Percentiles rank a stretch among this genome's conserved stretches.
Evolutionary conservation across 2,888 invertebrate species (phyloP).

Genomic region (Anticlea derivata): DNA sequence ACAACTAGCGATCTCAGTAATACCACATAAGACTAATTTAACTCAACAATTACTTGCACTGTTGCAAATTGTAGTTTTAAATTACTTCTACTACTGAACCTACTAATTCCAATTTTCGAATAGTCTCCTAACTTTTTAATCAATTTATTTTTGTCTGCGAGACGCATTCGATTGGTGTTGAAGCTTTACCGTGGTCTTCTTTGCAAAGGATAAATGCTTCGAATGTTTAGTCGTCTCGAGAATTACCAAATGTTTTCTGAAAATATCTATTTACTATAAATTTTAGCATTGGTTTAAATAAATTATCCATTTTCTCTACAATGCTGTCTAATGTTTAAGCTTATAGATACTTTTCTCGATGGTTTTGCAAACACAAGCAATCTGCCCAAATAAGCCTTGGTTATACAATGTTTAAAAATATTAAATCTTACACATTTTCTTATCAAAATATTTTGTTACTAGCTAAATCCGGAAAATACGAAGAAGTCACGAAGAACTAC

Average conservation of each 20-base stretch:
- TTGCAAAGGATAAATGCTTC: conserved; percentile 1
- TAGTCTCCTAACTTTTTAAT: conserved; percentile 10
- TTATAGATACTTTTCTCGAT: too few species aligned
- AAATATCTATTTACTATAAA: not conserved
- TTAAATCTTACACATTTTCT: not conserved
- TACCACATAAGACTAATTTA: too few species aligned
- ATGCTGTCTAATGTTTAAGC: too few species aligned
- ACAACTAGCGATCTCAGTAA: too few species aligned
- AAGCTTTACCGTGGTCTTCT: conserved; percentile 1
- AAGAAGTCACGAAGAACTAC: not conserved
- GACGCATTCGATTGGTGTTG: not conserved
- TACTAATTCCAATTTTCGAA: conserved; percentile 5
- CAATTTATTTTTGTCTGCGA: not conserved
- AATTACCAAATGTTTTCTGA: not conserved
- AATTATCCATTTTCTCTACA: too few species aligned
- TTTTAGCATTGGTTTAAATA: too few species aligned
- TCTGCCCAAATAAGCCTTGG: not conserved
- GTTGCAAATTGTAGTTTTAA: not conserved
- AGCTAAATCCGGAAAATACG: conserved; percentile 9
- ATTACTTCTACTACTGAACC: not conserved
- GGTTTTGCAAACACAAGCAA: conserved; percentile 24
- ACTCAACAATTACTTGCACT: not conserved
- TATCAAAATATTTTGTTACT: conserved; percentile 7
- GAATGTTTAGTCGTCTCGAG: not conserved
- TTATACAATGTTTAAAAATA: too few species aligned